A percentile compares a stretch with the other conserved stretches of the same genome.
Conservation (phyloP, 1,140 invertebrate genomes). For the Drosophila baimaii region DNA sequence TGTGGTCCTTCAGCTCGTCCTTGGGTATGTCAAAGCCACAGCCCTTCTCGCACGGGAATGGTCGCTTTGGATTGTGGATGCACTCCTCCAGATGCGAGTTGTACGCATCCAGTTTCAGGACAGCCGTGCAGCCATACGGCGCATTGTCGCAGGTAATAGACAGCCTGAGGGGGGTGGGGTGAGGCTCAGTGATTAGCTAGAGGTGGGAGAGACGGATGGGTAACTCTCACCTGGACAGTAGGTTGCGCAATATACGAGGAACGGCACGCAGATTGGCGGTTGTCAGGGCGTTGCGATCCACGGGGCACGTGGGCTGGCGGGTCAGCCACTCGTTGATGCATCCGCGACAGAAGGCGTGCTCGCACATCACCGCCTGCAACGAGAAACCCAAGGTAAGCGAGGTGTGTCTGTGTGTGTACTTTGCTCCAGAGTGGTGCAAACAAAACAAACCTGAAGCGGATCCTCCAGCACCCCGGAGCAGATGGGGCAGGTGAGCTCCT, state of each 20-base stretch:
- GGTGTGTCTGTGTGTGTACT: conserved; percentile 23
- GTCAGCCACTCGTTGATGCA: conserved; percentile 98
- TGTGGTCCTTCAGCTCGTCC: conserved; percentile 97
- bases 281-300: conserved; percentile 95
- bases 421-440: conserved; percentile 17
- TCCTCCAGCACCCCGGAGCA: conserved; percentile 92
- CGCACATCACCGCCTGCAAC: conserved; percentile 94
- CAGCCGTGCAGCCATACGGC: conserved; percentile 92
- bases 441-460: conserved; percentile 88
- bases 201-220: neutral
- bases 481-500: conserved; percentile 93
- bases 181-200: neutral
- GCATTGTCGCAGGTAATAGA: conserved; percentile 96
- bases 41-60: conserved; percentile 95
- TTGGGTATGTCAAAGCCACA: conserved; percentile 97
- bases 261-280: conserved; percentile 94
- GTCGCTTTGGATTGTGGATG: conserved; percentile 96
- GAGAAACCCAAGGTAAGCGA: conserved; percentile 9
- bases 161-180: conserved; percentile 87
- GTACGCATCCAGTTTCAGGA: conserved; percentile 94
- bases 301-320: conserved; percentile 95
- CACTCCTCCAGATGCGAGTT: conserved; percentile 94
- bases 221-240: conserved; percentile 90
- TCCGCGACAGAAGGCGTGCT: conserved; percentile 96
- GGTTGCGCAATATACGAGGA: conserved; percentile 95